Evolutionary conservation across 2,797 vertebrate genomes (phyloP), one percentile per base, ranked within the genome.

Genomic region (Sparus aurata): DNA sequence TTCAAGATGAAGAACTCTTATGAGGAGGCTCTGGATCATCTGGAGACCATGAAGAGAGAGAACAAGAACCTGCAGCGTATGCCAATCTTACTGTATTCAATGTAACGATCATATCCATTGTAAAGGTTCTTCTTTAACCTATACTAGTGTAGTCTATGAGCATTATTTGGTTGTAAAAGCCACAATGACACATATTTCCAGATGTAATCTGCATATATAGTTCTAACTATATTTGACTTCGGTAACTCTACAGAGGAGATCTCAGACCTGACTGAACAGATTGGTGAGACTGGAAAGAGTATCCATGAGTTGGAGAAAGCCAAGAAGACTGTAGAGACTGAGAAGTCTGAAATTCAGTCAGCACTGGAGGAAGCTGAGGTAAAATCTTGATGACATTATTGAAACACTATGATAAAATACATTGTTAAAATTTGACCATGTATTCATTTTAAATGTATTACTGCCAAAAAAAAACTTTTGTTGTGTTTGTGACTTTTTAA

Each of bases 1-100:
- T 97, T 97, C 84, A 97, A 97, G 90, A 96, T 97, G 94, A 97
- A 97, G 91, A 97, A 97, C 62, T 96, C 96, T 0, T 97, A 97
- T 3, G 96, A 97, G 80, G 97, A 98, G 82, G 86, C 95, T 77
- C 85, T 97, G 86, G 97, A 97, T 76, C 95, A 97, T 0, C 88
- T 97, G 30, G 96, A 97, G 87, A 97, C 96, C 8, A 78, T 96
- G 77, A 97, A 95, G 79, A 89, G 97, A 15, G 96, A 97, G 84
- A 97, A 97, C 88, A 98, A 97, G 93, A 98, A 97, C 78, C 88
- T 97, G 59, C 94, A 94, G n/a, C 92, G 93, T 93, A 67, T 11
- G 55, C 62, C 8, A 54, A 7, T 34, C 6, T 34, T 3, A 34
- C 6, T 34, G 1, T 7, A 34, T 34, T 34, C 34, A 34, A 34